These are phyloP conservation scores for Craniophora ligustri DNA, from an alignment of 2,888 invertebrate species.

Conservation along the genomic window DNA sequence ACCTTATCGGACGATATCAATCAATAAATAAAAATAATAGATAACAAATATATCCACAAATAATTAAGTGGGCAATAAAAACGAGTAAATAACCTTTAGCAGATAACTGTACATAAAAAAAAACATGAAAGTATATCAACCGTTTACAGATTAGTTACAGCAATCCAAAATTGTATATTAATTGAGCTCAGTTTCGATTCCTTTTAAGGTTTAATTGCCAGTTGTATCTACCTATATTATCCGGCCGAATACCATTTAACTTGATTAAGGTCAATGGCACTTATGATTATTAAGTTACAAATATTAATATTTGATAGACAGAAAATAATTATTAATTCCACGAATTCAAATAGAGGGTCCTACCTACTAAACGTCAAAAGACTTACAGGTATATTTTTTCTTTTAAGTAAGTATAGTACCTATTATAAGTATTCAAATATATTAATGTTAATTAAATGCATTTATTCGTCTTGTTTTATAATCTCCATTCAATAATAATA, in stretches of 20 bases:
- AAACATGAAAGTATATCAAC: constrained; percentile 54
- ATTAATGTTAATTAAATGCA: no score
- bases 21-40: constrained; percentile 14
- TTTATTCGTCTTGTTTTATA: no score
- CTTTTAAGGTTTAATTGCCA: constrained; percentile 57
- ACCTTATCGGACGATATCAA: constrained; percentile 23
- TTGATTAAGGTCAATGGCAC: constrained; percentile 66
- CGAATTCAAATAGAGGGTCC: constrained; percentile 18
- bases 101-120: constrained; percentile 19
- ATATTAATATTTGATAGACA: constrained; percentile 49
- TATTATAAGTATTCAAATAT: no score
- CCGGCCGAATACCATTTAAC: constrained; percentile 44
- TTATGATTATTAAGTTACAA: constrained; percentile 49
- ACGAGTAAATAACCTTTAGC: constrained; percentile 27
- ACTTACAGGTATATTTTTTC: constrained; percentile 1
- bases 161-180: constrained; percentile 60
- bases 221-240: constrained; percentile 42
- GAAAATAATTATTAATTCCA: constrained; percentile 33
- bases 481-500: no score
- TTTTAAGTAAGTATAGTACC: no score
- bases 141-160: constrained; percentile 63
- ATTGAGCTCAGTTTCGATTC: constrained; percentile 55
- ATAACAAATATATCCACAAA: constrained; percentile 8
- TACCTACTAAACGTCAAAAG: neutral
- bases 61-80: constrained; percentile 34